A percentile compares a stretch with the other conserved stretches of the same genome.
These are phyloP conservation scores for Conomelus anceps DNA, from an alignment of 2,888 invertebrate genomes.

Conservation along the genomic window DNA sequence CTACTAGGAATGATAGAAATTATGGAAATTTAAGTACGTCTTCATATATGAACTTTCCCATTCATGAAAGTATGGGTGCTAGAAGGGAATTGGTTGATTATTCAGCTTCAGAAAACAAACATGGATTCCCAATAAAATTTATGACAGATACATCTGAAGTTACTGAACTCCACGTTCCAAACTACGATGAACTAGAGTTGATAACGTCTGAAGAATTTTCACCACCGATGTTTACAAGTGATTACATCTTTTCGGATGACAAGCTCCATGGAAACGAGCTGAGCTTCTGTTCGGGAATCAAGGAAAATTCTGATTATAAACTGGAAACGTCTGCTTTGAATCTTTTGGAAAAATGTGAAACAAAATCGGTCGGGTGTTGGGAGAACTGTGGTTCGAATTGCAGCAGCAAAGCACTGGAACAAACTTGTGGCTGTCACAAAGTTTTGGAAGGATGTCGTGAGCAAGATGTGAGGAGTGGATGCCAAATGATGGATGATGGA, in stretches of 20 bases:
- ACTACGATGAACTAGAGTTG: background rate
- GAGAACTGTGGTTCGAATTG: background rate
- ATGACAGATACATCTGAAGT: background rate
- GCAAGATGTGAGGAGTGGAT: background rate
- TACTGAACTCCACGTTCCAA: background rate
- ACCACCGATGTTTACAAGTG: background rate
- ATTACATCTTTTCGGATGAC: background rate
- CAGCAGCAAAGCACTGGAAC: background rate
- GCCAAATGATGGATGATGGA: background rate
- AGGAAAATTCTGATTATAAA: background rate
- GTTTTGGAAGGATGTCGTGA: too few relatives aligned
- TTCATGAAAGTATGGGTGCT: too few relatives aligned
- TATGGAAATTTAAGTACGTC: background rate
- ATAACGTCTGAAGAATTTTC: background rate
- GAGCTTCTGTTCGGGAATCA: background rate
- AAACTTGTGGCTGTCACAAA: background rate
- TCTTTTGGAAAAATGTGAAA: background rate
- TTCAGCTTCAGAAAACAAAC: background rate
- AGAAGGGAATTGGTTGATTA: background rate
- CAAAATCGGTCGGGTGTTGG: background rate
- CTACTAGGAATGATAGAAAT: background rate
- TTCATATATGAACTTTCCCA: background rate
- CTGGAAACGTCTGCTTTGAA: background rate
- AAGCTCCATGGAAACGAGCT: background rate
- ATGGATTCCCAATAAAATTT: background rate